Conservation (phyloP, 1,140 invertebrate species). For the Pseudomyrmex cubaensis region DNA sequence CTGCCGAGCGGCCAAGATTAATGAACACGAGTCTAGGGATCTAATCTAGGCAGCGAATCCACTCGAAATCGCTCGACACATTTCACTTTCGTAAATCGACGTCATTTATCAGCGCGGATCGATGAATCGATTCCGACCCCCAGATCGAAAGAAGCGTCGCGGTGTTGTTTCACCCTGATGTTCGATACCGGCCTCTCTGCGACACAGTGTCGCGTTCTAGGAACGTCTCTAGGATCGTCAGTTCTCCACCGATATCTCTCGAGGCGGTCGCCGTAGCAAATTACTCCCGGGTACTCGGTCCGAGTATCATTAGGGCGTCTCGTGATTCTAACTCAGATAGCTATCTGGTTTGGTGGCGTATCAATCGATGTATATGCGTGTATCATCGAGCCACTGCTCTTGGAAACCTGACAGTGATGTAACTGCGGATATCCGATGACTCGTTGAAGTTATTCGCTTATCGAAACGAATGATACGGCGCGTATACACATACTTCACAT, state of each 20-base stretch:
- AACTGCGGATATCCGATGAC: constrained; percentile 45
- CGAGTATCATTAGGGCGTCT: constrained; percentile 27
- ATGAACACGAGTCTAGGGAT: constrained; percentile 14
- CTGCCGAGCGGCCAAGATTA: constrained; percentile 11
- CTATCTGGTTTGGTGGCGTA: constrained; percentile 55
- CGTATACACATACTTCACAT: constrained; percentile 2
- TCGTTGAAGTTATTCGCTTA: constrained; percentile 19
- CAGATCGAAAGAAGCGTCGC: constrained; percentile 56
- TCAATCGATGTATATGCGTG: constrained; percentile 29
- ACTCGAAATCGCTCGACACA: constrained; percentile 32
- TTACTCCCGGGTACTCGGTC: constrained; percentile 46
- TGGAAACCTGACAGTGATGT: constrained; percentile 12
- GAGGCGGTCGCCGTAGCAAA: constrained; percentile 60
- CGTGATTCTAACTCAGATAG: constrained; percentile 56
- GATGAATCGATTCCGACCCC: constrained; percentile 46
- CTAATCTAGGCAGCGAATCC: constrained; percentile 25
- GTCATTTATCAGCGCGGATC: constrained; percentile 47
- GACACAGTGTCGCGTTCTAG: background rate
- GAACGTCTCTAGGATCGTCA: background rate
- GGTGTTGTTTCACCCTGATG: constrained; percentile 16
- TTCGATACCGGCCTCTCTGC: constrained; percentile 20
- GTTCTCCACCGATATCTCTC: constrained; percentile 52
- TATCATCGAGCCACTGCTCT: constrained; percentile 5
- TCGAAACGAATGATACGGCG: background rate
- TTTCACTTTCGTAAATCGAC: constrained; percentile 9